A percentile compares a stretch with the other conserved stretches of the same genome.
phyloP scores from a whole-genome alignment of 1,140 invertebrate genomes.

The Drosophila repletoides region DNA sequence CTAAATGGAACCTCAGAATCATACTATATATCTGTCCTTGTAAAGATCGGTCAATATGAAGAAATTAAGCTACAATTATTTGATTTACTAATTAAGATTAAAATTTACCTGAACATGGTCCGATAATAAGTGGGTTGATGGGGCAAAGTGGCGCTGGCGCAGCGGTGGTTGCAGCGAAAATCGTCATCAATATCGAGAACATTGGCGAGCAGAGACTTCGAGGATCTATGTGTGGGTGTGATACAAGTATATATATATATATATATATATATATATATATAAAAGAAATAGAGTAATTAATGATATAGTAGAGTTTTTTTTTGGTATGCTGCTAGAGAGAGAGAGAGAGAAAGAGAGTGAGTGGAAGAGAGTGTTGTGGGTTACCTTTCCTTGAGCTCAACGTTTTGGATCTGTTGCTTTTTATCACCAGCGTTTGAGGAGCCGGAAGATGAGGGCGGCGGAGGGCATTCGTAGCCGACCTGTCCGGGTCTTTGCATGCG shows the following conservation, averaged over 20 bases:
- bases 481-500: conserved; percentile 94
- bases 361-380: background rate
- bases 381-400: conserved; percentile 82
- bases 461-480: conserved; percentile 84
- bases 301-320: background rate
- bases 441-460: conserved; percentile 84
- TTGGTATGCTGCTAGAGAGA: background rate
- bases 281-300: background rate
- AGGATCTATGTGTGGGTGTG: conserved; percentile 84
- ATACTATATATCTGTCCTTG: no score
- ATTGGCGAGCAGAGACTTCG: conserved; percentile 96
- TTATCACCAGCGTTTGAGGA: conserved; percentile 83
- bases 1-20: no score
- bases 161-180: conserved; percentile 87
- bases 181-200: conserved; percentile 97
- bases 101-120: conserved; percentile 77
- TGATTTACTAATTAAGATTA: background rate
- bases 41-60: no score
- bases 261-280: background rate
- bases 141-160: conserved; percentile 73
- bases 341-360: background rate
- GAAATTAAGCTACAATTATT: background rate
- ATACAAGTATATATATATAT: no score
- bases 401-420: conserved; percentile 82
- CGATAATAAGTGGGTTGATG: conserved; percentile 81